phyloP scores from a whole-genome alignment of 2,113 vertebrate genomes.

The Syngnathus floridae region DNA sequence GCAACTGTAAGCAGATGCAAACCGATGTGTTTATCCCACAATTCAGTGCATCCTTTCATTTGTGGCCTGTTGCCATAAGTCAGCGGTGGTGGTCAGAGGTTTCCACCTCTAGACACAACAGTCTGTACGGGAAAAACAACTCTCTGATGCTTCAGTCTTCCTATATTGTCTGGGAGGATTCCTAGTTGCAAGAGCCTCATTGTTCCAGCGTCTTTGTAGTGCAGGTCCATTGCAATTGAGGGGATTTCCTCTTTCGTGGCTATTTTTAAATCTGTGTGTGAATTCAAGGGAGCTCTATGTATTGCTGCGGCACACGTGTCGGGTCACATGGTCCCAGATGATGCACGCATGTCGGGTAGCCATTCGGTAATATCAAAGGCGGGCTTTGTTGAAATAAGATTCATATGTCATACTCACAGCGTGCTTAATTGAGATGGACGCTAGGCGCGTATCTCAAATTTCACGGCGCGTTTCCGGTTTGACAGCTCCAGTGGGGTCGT shows the following conservation, averaged over 20 bases:
- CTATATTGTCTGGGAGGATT: slow-evolving; percentile 73
- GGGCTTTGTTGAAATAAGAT: not conserved
- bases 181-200: slow-evolving; percentile 64
- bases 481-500: slow-evolving; percentile 37
- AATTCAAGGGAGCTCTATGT: slow-evolving; percentile 53
- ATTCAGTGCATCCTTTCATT: slow-evolving; percentile 53
- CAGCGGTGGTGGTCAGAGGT: slow-evolving; percentile 58
- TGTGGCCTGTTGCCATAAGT: slow-evolving; percentile 59
- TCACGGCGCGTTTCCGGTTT: slow-evolving; percentile 26
- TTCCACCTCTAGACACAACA: slow-evolving; percentile 75
- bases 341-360: slow-evolving; percentile 13
- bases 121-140: slow-evolving; percentile 58
- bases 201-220: slow-evolving; percentile 72
- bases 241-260: slow-evolving; percentile 59
- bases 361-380: not conserved
- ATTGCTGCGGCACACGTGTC: slow-evolving; percentile 43
- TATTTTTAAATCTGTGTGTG: slow-evolving; percentile 70
- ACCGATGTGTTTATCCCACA: slow-evolving; percentile 35
- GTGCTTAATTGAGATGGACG: slow-evolving; percentile 22
- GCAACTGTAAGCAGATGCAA: not conserved
- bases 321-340: slow-evolving; percentile 31
- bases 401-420: not conserved
- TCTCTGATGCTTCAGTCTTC: slow-evolving; percentile 64
- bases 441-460: slow-evolving; percentile 28
- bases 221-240: slow-evolving; percentile 53